Conservation (phyloP, 2,888 invertebrate species). For the Campaea margaritaria region DNA sequence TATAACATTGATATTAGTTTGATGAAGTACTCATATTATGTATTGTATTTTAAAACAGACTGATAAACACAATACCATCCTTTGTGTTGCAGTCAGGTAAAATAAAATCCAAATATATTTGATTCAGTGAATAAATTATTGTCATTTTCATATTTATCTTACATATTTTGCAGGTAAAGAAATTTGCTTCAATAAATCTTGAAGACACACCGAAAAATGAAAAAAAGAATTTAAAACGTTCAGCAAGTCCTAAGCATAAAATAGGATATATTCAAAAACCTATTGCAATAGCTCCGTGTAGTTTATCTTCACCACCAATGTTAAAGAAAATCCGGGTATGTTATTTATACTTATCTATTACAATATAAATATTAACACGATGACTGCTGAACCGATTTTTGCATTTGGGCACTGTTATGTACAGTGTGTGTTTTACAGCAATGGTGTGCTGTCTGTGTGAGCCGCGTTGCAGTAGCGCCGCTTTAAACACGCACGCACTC, state of each 20-base stretch:
- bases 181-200: conserved; percentile 73
- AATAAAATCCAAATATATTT: too few species aligned
- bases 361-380: not conserved
- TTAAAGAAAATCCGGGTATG: conserved; percentile 71
- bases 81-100: too few species aligned
- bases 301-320: conserved; percentile 49
- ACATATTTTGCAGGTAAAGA: conserved; percentile 67
- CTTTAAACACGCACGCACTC: too few species aligned
- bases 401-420: too few species aligned
- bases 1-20: not conserved
- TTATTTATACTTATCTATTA: conserved; percentile 5
- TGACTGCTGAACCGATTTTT: too few species aligned
- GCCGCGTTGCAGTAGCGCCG: too few species aligned
- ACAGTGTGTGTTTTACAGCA: too few species aligned
- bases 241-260: conserved; percentile 68
- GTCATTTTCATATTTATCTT: not conserved
- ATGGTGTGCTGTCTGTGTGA: too few species aligned
- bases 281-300: conserved; percentile 54
- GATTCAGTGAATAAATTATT: too few species aligned
- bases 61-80: too few species aligned
- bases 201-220: conserved; percentile 61
- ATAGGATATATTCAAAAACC: conserved; percentile 58
- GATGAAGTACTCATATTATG: too few species aligned
- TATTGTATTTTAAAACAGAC: too few species aligned
- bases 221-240: conserved; percentile 67